Evolutionary conservation across 2,888 invertebrate species (phyloP), one percentile per base, ranked within the genome.

Genomic region (Andrena chrysosceles): DNA sequence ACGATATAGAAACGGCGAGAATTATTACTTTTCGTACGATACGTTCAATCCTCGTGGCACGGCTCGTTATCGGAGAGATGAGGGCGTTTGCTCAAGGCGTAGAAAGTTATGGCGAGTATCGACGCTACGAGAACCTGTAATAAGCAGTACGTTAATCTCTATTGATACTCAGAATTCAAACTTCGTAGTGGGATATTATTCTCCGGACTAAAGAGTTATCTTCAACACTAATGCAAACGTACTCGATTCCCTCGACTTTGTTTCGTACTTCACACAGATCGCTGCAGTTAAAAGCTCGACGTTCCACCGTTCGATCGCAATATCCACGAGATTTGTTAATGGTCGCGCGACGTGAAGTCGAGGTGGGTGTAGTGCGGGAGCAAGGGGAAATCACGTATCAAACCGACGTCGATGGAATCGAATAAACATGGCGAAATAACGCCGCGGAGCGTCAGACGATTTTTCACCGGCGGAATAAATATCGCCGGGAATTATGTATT

Each of bases 401-500:
- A 23, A 56, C 20, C 63, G n/a, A 23, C 31, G 59, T 67, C 26
- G 56, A 20, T 48, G 42, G 23, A 52, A 26, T 49, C 62, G 81
- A 75, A 70, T 62, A 70, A 74, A 67, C 74, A 67, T 73, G 54
- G 66, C n/a, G 54, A 49, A 49, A 72, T 81, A 66, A 49, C 31
- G 33, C 13, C 31, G 20, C 23, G 4, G 13, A 2, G 29, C 48
- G 23, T 48, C 23, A 33, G 52, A 26, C 69, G 62, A 77, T 70
- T 78, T 74, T 78, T 77, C 71, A 48, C 33, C 63, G 42, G 6
- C 49, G 72, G 71, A 60, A 77, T 77, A 83, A 77, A 83, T 71
- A 84, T 81, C 69, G 49, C 13, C 23, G 68, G 48, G 72, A 81
- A 77, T 87, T 87, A 85, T 80, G 81, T 86, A 85, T 87, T 86